Base-by-base conservation (phyloP, 2,797 vertebrate genomes). In the Melanotaenia parkinsoni region DNA sequence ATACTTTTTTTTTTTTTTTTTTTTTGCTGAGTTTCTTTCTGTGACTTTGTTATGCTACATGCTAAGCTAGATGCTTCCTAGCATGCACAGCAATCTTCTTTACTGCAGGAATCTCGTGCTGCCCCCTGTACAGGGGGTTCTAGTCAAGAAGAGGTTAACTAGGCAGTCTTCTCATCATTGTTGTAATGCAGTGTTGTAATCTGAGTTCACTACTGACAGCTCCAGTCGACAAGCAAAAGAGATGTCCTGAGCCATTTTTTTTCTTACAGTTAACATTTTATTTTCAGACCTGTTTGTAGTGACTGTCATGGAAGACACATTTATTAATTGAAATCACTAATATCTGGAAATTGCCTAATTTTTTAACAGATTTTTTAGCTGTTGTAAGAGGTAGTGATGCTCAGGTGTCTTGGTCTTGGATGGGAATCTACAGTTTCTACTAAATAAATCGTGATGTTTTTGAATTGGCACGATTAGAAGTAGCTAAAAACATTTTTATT, bases 401-500 rank as follows among this genome's bases (percentile, higher is more conserved):
- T 45, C 43, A 20, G 38, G 13, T 38, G 38, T 38, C 13, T 12
- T 38, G 37, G 37, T 14, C 12, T 13, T 43, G 40, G 14, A 16
- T 5, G 40, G 16, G 40, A 43, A 43, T 16, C 14, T 43, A 5
- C 3, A 38, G 12, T 38, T 38, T 38, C 37, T 38, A 43, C 40
- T 13, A 43, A 43, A 16, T 43, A 45, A 20, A 18, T 24, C 9
- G 2, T 47, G 54, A 45, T 58, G 20, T 35, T 38, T 38, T 51
- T 2, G 35, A 59, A 33, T 56, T 40, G 37, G 51, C 12, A n/a
- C 11, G 22, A n/a, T 28, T 12, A 51, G 63, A 71, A 47, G 47
- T 76, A 40, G 70, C 59, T 74, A 35, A 58, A 58, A 28, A 47
- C 45, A 43, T 43, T 13, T 5, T 45, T 13, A 12, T 13, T 38